Conservation (phyloP, 2,797 vertebrate genomes). For the Florisuga fusca region DNA sequence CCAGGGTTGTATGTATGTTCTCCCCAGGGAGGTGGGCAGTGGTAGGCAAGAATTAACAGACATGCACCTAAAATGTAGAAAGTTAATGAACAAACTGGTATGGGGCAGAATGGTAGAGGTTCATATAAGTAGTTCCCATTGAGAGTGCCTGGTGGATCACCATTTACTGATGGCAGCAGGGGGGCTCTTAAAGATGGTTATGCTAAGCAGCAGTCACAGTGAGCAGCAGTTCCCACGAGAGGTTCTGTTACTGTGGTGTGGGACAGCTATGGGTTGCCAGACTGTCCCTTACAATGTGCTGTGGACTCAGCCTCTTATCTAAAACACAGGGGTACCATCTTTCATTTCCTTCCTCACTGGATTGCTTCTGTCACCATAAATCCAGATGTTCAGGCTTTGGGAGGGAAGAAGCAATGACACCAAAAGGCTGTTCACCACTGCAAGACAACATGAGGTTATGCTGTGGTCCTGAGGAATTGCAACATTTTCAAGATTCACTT, state of each 20-base stretch:
- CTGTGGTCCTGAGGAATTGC: not conserved
- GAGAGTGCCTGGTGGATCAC: not conserved
- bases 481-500: not conserved
- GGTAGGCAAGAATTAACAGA: not conserved
- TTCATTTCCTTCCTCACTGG: not conserved
- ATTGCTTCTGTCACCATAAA: conserved; percentile 20
- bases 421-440: not conserved
- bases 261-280: not conserved
- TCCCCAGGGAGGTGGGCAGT: not conserved
- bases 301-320: not conserved
- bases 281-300: not conserved
- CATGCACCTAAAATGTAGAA: not conserved
- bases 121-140: not conserved
- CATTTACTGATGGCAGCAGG: not conserved
- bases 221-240: not conserved
- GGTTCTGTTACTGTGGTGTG: not conserved
- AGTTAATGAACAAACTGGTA: not conserved
- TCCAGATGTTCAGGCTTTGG: conserved; percentile 5
- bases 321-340: not conserved
- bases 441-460: not conserved
- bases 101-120: not conserved
- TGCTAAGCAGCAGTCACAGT: not conserved
- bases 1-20: rapidly evolving
- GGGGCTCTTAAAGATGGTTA: not conserved
- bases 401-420: not conserved